phyloP scores from a whole-genome alignment of 2,113 vertebrate genomes.

The Thunnus maccoyii region DNA sequence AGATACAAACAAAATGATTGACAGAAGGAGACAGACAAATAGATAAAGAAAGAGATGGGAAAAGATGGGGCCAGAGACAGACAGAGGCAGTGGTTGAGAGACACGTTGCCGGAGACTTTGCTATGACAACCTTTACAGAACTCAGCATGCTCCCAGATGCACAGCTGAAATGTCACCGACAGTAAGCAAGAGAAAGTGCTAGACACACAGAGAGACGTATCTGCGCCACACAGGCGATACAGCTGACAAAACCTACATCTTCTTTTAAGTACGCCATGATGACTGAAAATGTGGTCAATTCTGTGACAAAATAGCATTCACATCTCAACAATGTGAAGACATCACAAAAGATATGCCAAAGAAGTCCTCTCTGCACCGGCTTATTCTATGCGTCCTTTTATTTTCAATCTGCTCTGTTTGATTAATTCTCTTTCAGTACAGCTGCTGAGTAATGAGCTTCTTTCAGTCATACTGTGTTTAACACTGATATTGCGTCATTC shows the following conservation, averaged over 20 bases:
- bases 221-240: conserved; percentile 33
- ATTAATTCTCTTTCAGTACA: conserved; percentile 15
- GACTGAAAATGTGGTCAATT: conserved; percentile 30
- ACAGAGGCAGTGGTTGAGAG: conserved; percentile 24
- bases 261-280: conserved; percentile 7
- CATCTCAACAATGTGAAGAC: conserved; percentile 6
- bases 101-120: conserved; percentile 43
- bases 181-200: conserved; percentile 44
- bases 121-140: conserved; percentile 73
- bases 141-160: conserved; percentile 65
- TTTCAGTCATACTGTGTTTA: conserved; percentile 14
- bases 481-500: conserved; percentile 2
- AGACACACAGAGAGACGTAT: conserved; percentile 49
- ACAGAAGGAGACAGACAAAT: conserved; percentile 20
- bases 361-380: neutral
- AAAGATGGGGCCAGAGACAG: conserved; percentile 10
- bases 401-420: neutral
- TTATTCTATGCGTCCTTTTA: conserved; percentile 18
- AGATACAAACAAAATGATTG: conserved; percentile 45
- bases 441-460: conserved; percentile 28
- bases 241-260: conserved; percentile 43
- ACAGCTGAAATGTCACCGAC: conserved; percentile 74
- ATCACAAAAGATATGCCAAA: neutral
- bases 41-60: conserved; percentile 17
- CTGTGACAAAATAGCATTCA: conserved; percentile 26